Base-by-base conservation (phyloP, 2,113 vertebrate genomes). In the Indicator indicator region DNA sequence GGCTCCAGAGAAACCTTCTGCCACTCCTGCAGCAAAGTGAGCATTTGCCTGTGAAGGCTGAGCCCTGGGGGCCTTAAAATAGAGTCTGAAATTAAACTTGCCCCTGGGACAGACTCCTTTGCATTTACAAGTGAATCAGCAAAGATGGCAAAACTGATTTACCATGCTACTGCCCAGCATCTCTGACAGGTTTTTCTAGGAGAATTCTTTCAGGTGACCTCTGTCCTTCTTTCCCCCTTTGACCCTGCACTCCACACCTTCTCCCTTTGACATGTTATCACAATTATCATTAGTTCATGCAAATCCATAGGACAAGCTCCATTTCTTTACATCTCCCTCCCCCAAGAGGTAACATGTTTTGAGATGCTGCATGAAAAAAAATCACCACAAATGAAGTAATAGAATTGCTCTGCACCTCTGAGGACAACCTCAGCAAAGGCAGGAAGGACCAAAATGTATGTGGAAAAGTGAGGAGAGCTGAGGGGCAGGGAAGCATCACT, bases 21-120 rank as follows among this genome's bases (percentile, higher is more conserved):
- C 28, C 27, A 27, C n/a, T 67, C 52, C 6, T 4, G 13, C 6
- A 58, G 26, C 63, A 65, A 64, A 26, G 21, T 38, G 21, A 18
- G 10, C 40, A 3, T 2, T 7, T 15, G 4, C 38, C 38, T 67
- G 20, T 1, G 1, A 5, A n/a, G 36, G 12, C n/a, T 63, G 40
- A 90, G 76, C 52, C 28, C 23, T 2, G 0, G 2, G 9, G 20
- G 11, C 27, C 30, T 78, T 46, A 33, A 88, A 69, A 46, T 1
- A 1, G 11, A 62, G 12, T 59, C 63, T 38, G 64, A 64, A 75
- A 27, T 24, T 13, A 52, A 68, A 42, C 8, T 1, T 60, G 21
- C 15, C 52, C 72, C 62, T 28, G 48, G 73, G 56, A 83, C 48
- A 86, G 62, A 52, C 38, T 83, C 44, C 36, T 84, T 48, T 58